A percentile compares a stretch with the other conserved stretches of the same genome.
Evolutionary conservation across 1,140 invertebrate species (phyloP).

Genomic region (Chironomus tepperi): DNA sequence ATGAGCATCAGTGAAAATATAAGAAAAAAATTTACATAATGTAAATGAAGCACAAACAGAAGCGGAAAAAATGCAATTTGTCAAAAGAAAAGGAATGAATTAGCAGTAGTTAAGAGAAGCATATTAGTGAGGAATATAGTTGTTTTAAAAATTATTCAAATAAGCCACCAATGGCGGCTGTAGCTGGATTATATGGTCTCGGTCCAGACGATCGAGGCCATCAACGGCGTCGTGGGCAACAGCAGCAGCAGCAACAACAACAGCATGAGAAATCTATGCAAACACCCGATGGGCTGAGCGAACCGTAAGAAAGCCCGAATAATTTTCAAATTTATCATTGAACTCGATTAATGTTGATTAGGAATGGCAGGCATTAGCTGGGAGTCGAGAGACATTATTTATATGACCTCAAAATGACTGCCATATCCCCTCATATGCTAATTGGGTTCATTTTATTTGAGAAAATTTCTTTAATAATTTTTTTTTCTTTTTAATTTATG

Average conservation of each 20-base stretch:
- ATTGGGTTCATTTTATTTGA: too few relatives aligned
- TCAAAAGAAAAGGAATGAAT: not conserved
- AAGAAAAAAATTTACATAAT: too few relatives aligned
- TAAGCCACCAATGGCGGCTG: constrained; percentile 33
- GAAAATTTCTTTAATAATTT: too few relatives aligned
- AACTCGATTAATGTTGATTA: not conserved
- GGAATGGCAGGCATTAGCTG: not conserved
- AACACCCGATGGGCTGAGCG: constrained; percentile 26
- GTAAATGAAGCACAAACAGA: too few relatives aligned
- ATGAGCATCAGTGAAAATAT: too few relatives aligned
- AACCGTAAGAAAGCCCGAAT: constrained; percentile 25
- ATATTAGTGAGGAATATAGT: not conserved
- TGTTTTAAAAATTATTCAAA: not conserved
- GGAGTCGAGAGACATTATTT: too few relatives aligned
- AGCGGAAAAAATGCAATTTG: not conserved
- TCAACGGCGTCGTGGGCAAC: constrained; percentile 38
- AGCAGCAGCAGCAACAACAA: constrained; percentile 38
- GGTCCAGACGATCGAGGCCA: constrained; percentile 38
- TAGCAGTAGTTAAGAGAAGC: not conserved
- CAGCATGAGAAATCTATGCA: constrained; percentile 31
- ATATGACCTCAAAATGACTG: too few relatives aligned
- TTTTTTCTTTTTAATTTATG: too few relatives aligned
- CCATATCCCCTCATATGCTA: too few relatives aligned
- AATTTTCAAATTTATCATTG: not conserved
- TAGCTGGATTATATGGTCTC: constrained; percentile 39